These are phyloP conservation scores for Girardia tigrina DNA, from an alignment of 2,888 invertebrate genomes.

Conservation along the genomic window DNA sequence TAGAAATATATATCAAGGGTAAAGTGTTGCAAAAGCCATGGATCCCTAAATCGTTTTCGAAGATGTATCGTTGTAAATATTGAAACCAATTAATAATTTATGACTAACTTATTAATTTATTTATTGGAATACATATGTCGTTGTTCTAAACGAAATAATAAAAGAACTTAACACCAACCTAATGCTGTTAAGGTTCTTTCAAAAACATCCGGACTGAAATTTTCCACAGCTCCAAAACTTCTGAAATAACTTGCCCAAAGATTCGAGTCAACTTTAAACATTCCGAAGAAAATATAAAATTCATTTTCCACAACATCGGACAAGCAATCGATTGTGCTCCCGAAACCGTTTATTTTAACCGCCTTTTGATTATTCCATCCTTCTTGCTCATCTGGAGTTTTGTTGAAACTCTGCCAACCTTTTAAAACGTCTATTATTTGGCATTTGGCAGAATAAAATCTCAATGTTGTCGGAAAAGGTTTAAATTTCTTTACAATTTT, in stretches of 20 bases:
- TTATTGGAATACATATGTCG: no score
- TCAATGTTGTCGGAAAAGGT: not conserved
- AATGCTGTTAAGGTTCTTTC: not conserved
- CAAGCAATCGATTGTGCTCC: not conserved
- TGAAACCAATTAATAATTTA: no score
- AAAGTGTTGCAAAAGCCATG: no score
- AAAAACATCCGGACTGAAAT: not conserved
- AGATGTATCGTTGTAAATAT: no score
- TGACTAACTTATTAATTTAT: no score
- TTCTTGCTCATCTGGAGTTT: not conserved
- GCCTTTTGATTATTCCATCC: not conserved
- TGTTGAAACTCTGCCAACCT: constrained; percentile 16
- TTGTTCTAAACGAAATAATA: no score
- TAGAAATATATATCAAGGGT: no score
- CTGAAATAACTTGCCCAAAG: constrained; percentile 6
- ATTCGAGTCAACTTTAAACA: not conserved
- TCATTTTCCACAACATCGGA: not conserved
- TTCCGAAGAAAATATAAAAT: constrained; percentile 21
- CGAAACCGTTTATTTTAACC: constrained; percentile 11
- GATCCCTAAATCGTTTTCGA: no score
- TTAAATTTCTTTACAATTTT: not conserved
- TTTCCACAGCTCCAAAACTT: constrained; percentile 30
- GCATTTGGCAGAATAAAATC: constrained; percentile 6
- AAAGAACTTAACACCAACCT: no score
- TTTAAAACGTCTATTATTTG: constrained; percentile 1